Conservation (phyloP, 1,140 invertebrate species). For the Drosophila quadrilineata region DNA sequence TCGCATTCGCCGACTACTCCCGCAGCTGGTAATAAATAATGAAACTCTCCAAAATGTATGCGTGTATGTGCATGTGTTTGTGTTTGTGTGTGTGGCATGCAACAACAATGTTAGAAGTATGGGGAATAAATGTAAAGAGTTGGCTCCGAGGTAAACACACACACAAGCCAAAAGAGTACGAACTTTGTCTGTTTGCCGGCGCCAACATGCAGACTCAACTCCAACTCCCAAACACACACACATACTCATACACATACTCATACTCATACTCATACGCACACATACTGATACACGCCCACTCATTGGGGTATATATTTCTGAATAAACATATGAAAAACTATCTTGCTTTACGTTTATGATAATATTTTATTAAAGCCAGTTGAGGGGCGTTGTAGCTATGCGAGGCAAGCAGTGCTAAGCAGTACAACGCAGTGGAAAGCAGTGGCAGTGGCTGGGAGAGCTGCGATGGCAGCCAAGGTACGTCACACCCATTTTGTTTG, state of each 20-base stretch:
- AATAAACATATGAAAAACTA: conserved; percentile 75
- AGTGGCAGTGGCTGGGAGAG: neutral
- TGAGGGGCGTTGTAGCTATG: neutral
- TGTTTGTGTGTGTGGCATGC: neutral
- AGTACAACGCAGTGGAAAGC: neutral
- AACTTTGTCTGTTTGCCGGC: conserved; percentile 16
- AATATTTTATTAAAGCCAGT: conserved; percentile 70
- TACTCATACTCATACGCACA: conserved; percentile 2
- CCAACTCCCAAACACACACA: too few species aligned
- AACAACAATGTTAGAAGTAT: conserved; percentile 5
- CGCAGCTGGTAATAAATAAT: conserved; percentile 67
- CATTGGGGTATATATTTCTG: conserved; percentile 24
- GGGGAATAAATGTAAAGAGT: conserved; percentile 20
- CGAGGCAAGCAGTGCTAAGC: neutral
- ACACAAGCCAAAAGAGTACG: conserved; percentile 1
- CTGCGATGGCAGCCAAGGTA: neutral
- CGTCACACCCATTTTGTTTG: too few species aligned
- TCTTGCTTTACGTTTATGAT: conserved; percentile 74
- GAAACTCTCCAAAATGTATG: conserved; percentile 64
- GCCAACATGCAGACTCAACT: too few species aligned
- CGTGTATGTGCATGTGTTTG: too few species aligned
- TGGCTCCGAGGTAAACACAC: conserved; percentile 25
- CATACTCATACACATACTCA: too few species aligned
- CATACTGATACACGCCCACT: conserved; percentile 4
- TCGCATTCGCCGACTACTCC: conserved; percentile 37